Percentiles rank a stretch among this genome's conserved stretches.
Evolutionary conservation across 2,888 invertebrate species (phyloP).

Genomic region (Cryptocephalus primarius): DNA sequence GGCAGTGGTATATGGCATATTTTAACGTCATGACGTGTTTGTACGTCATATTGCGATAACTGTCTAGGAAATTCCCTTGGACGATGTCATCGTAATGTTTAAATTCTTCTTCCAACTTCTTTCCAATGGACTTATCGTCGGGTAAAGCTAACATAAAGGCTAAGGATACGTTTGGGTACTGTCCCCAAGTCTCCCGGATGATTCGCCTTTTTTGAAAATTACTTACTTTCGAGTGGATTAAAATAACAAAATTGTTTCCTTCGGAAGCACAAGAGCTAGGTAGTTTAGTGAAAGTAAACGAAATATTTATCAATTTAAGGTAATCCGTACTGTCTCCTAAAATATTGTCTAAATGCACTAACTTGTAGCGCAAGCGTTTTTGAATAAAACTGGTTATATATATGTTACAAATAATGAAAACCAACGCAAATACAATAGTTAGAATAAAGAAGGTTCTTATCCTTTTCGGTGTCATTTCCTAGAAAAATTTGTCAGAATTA

Average conservation of each 20-base stretch:
- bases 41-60: constrained; percentile 70
- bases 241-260: constrained; percentile 39
- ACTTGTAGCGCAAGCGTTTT: no score
- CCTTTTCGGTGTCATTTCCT: no score
- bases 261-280: no score
- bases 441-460: no score
- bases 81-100: constrained; percentile 51
- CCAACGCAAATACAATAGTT: no score
- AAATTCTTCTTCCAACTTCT: constrained; percentile 41
- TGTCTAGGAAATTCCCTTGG: constrained; percentile 66
- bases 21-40: constrained; percentile 73
- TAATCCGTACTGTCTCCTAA: no score
- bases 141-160: constrained; percentile 1
- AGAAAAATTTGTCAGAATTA: no score
- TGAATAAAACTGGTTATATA: no score
- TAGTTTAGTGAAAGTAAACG: no score
- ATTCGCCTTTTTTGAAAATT: constrained; percentile 53
- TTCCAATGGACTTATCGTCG: not conserved
- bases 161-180: constrained; percentile 8
- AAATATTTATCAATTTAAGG: no score
- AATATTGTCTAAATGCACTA: no score
- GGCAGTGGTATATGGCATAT: constrained; percentile 60
- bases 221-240: constrained; percentile 57
- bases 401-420: no score
- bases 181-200: constrained; percentile 68